Base-by-base conservation (phyloP, 2,113 vertebrate genomes). In the Oxyura jamaicensis region DNA sequence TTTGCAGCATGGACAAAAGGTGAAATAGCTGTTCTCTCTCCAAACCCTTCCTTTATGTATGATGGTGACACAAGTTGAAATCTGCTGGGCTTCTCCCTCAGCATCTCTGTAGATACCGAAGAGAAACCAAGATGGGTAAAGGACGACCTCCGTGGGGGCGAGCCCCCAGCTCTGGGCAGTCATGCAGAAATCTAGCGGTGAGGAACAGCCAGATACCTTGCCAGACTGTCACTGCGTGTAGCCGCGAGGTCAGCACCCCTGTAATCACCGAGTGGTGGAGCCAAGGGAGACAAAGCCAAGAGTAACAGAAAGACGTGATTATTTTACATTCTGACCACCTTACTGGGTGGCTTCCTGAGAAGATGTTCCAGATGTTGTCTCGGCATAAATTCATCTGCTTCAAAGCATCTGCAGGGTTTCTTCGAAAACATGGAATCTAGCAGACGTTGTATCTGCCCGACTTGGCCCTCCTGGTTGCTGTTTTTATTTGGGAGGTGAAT, bases 341-440 rank as follows among this genome's bases (percentile, higher is more conserved):
- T 93, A 75, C 93, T 96, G 96, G 92, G 96, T 97, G 96, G 95
- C 90, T 97, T 97, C 74, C 60, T 75, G 46, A 3, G 81, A 95
- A 95, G 92, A 95, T 95, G 92, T 97, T 96, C 96, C 96, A 97
- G 96, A 95, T 97, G 94, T 95, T 4, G 26, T 93, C 82, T 94
- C 94, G 91, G 91, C 89, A 91, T 94, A 92, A 95, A 96, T 95
- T 68, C 84, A 97, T 92, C 79, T 23, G 65, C 91, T 94, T 91
- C 78, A 76, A 95, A 94, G 87, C 94, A 87, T 95, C 86, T 93
- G 83, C 63, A 44, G 63, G 41, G 48, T 77, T 96, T 91, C 86
- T 94, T 90, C 52, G 83, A 88, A 94, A 95, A 90, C 52, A 26
- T 10, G 62, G 83, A 88, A 10, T 86, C 82, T 50, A 81, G 33